Percentiles rank a stretch among this genome's conserved stretches.
phyloP scores from a whole-genome alignment of 2,113 vertebrate species.

The Eleginops maclovinus region DNA sequence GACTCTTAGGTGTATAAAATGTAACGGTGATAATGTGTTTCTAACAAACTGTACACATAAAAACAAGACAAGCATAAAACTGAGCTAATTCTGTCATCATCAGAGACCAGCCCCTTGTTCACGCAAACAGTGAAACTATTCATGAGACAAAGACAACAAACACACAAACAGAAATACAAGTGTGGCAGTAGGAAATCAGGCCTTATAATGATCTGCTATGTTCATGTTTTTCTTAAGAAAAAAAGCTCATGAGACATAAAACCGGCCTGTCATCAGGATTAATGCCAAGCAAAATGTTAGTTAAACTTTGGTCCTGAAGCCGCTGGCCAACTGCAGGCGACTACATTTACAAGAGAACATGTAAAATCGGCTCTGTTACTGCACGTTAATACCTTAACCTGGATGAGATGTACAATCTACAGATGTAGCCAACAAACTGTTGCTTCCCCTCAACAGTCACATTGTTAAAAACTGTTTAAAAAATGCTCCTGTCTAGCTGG shows the following conservation, averaged over 20 bases:
- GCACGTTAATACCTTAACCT: constrained; percentile 51
- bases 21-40: constrained; percentile 48
- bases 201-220: constrained; percentile 14
- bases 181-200: constrained; percentile 56
- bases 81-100: constrained; percentile 59
- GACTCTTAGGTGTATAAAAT: constrained; percentile 64
- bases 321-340: constrained; percentile 35
- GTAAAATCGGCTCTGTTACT: constrained; percentile 41
- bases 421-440: constrained; percentile 4
- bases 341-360: constrained; percentile 40
- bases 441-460: constrained; percentile 53
- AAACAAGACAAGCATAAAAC: constrained; percentile 59
- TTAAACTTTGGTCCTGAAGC: constrained; percentile 67
- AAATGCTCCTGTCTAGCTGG: constrained; percentile 47
- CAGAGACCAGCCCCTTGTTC: constrained; percentile 79
- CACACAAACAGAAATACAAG: constrained; percentile 33
- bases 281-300: constrained; percentile 45
- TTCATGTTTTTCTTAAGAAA: constrained; percentile 21
- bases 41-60: constrained; percentile 54
- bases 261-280: constrained; percentile 71
- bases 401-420: constrained; percentile 47
- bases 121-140: constrained; percentile 58
- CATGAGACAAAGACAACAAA: constrained; percentile 40
- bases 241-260: constrained; percentile 74
- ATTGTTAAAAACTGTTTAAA: constrained; percentile 35